A percentile compares a stretch with the other conserved stretches of the same genome.
Conservation (phyloP, 2,888 invertebrate species). For the Dicroscelio sp. region DNA sequence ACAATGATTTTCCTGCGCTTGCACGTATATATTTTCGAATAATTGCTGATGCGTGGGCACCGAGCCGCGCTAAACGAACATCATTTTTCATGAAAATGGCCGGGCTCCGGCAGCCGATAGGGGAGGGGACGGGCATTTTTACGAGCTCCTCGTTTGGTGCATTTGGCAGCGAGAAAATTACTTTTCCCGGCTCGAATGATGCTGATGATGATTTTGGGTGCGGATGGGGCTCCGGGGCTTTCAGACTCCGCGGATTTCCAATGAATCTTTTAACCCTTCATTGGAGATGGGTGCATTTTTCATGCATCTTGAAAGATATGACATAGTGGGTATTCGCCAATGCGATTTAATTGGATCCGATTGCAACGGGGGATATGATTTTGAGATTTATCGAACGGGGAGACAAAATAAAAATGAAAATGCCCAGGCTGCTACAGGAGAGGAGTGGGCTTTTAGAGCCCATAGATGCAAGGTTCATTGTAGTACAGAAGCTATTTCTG, state of each 20-base stretch:
- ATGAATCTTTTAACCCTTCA: conserved; percentile 47
- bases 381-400: conserved; percentile 22
- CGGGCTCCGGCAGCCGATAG: conserved; percentile 13
- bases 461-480: conserved; percentile 10
- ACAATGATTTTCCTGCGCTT: conserved; percentile 76
- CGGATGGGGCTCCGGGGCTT: not conserved
- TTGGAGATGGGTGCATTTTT: conserved; percentile 50
- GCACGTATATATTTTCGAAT: conserved; percentile 72
- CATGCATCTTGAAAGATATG: conserved; percentile 43
- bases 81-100: conserved; percentile 72
- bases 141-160: conserved; percentile 21
- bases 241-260: not conserved
- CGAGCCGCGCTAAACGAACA: conserved; percentile 54
- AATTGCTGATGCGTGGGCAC: conserved; percentile 69
- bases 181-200: conserved; percentile 42
- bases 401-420: not conserved
- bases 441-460: too few species aligned
- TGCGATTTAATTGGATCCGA: conserved; percentile 33
- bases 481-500: not conserved
- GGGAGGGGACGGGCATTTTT: conserved; percentile 26
- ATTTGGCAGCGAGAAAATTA: conserved; percentile 56
- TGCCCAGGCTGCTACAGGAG: not conserved
- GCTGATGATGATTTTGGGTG: conserved; percentile 51
- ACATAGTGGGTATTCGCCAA: conserved; percentile 1
- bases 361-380: conserved; percentile 7